Evolutionary conservation across 2,797 vertebrate species (phyloP).

Genomic region (Morelia viridis): DNA sequence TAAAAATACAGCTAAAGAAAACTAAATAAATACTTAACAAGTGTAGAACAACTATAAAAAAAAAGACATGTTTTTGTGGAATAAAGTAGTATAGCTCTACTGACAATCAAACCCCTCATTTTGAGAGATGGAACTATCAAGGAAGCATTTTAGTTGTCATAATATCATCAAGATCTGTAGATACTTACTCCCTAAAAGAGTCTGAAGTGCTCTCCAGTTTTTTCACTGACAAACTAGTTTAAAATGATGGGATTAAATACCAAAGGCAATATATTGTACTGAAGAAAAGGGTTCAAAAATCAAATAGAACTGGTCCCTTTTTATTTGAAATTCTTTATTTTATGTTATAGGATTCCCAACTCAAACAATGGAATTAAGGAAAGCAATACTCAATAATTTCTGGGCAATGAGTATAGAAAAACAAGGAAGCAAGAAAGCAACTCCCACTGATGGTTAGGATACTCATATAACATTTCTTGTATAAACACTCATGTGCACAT

Average conservation of each 20-base stretch:
- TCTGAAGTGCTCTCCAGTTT: constrained; percentile 31
- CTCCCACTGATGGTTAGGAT: neutral
- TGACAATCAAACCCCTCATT: constrained; percentile 29
- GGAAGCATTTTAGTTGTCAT: constrained; percentile 39
- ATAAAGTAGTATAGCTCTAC: neutral
- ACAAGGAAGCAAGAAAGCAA: neutral
- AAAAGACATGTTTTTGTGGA: constrained; percentile 16
- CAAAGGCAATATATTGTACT: constrained; percentile 25
- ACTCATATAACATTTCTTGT: neutral
- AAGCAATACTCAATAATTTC: neutral
- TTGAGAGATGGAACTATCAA: constrained; percentile 19
- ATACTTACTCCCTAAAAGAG: constrained; percentile 37
- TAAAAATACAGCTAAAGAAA: constrained; percentile 51
- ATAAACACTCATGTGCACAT: neutral
- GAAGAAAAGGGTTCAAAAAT: constrained; percentile 37
- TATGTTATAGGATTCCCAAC: neutral
- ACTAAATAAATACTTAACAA: constrained; percentile 25
- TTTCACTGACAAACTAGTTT: constrained; percentile 40
- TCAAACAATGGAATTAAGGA: neutral
- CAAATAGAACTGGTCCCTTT: constrained; percentile 15
- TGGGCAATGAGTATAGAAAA: neutral
- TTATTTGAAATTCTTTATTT: constrained; percentile 4
- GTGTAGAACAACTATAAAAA: constrained; percentile 4
- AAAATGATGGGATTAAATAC: constrained; percentile 41
- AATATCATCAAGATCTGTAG: constrained; percentile 37